Evolutionary conservation across 2,888 invertebrate species (phyloP), one percentile per base, ranked within the genome.

Genomic region (Colostygia pectinataria): DNA sequence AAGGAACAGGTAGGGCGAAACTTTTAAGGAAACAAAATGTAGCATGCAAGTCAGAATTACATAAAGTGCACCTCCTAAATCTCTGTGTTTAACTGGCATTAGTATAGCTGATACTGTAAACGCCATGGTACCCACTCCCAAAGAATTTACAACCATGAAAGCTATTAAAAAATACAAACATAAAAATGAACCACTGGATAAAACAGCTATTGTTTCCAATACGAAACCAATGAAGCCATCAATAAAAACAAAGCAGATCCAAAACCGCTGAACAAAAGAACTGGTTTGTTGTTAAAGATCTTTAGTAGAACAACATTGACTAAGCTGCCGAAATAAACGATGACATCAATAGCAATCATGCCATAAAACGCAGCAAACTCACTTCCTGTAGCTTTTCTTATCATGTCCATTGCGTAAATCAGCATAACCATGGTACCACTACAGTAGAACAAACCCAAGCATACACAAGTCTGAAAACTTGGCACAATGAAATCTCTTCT

Each of bases 71-170:
- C 53, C 57, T 0, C 53, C 57, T 15, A 53, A 14, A 1, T 48
- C 53, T 42, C 53, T 44, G 10, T 53, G 51, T 10, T 53, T 57
- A 2, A 57, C 48, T n/a, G 57, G 57, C 32, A 51, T 48, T 3
- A 57, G 33, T 3, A 51, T 51, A 4, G 53, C 39, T 3, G 53
- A 25, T 8, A 57, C 28, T 8, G 28, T 29, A 29, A 37, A 41
- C 1, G 43, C 2, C 15, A 33, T 13, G 4, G 42, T 37, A 20
- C 24, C 6, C 20, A 46, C 13, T n/a, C 52, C 48, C 13, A 45
- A 18, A 41, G 27, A 43, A 7, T 29, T 24, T 4, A 38, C 27
- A 3, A 40, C 5, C 12, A 49, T 43, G 31, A 33, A 52, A 1
- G 41, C 36, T 15, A 49, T 13, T n/a, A 55, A 25, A 24, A 45